Conservation (phyloP, 2,888 invertebrate species). For the Zeuzera pyrina region DNA sequence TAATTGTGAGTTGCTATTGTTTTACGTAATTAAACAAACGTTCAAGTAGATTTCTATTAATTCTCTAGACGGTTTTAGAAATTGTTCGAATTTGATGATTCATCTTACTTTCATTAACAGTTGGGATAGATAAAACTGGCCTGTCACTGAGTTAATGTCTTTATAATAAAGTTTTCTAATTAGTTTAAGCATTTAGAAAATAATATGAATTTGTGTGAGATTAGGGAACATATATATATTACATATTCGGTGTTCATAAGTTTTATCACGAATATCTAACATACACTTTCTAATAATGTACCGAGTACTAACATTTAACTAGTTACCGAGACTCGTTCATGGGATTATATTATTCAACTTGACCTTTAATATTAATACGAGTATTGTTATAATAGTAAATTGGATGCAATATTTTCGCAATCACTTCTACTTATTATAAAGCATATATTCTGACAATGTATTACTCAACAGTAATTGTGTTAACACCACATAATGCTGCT, state of each 20-base stretch:
- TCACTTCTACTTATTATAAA: constrained; percentile 13
- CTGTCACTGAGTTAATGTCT: no score
- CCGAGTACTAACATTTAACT: not conserved
- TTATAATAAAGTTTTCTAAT: no score
- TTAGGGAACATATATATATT: not conserved
- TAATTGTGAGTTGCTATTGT: constrained; percentile 63
- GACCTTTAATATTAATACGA: constrained; percentile 40
- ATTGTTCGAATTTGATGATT: constrained; percentile 21
- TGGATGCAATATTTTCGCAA: constrained; percentile 50
- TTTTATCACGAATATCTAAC: no score
- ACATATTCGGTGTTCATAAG: no score
- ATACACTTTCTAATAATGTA: no score
- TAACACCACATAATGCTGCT: constrained; percentile 46
- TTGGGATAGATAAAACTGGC: not conserved
- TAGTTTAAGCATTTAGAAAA: no score
- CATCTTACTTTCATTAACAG: constrained; percentile 15
- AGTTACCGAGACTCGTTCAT: not conserved
- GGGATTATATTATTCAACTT: constrained; percentile 25
- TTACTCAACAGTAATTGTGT: constrained; percentile 64
- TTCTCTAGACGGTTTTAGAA: constrained; percentile 40
- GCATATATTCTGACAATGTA: constrained; percentile 27
- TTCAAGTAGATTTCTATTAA: constrained; percentile 57
- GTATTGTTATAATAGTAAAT: constrained; percentile 41
- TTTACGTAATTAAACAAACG: constrained; percentile 54
- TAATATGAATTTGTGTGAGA: not conserved